Evolutionary conservation across 2,888 invertebrate genomes (phyloP), one percentile per base, ranked within the genome.

Genomic region (Melanophora roralis): DNA sequence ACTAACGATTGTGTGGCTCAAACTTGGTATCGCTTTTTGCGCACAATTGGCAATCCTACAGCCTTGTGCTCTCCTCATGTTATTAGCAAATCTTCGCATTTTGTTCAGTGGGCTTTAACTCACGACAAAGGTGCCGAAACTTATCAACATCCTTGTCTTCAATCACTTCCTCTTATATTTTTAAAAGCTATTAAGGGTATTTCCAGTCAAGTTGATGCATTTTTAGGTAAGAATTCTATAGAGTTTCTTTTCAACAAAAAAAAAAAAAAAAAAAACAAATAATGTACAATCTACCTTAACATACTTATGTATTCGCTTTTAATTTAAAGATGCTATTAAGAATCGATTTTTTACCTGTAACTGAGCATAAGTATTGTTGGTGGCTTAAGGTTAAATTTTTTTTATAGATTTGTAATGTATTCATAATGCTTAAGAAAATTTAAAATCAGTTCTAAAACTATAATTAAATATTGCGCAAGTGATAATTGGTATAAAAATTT

Each of bases 21-120:
- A 91, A 95, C 96, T 85, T 98, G 98, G 98, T 98, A 97, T 90
- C 93, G 98, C 78, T 95, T 98, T 86, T 91, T 98, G 78, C 97
- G 98, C 86, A 96, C 97, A 43, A 94, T 98, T 81, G 98, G 98
- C 34, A 98, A 98, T 91, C 98, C 98, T 0, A 97, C 97, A 0
- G 97, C 97, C 85, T 91, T 99, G 78, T 96, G 96, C 85, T 94
- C 95, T 43, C 97, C 97, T 0, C 94, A 95, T 84, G 91, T 95
- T 81, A 94, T 93, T 82, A 93, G 93, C 83, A 93, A 93, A 86
- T 93, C 93, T 0, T 92, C 93, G 1, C 92, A 93, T 82, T 93
- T 93, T 81, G 87, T 93, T 36, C 93, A 98, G 91, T 97, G 95
- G 90, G 97, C 97, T 0, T 92, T 95, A 83, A 92, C 93, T 0